These are phyloP conservation scores for Morpho achilles DNA, from an alignment of 2,888 invertebrate species.

Conservation along the genomic window DNA sequence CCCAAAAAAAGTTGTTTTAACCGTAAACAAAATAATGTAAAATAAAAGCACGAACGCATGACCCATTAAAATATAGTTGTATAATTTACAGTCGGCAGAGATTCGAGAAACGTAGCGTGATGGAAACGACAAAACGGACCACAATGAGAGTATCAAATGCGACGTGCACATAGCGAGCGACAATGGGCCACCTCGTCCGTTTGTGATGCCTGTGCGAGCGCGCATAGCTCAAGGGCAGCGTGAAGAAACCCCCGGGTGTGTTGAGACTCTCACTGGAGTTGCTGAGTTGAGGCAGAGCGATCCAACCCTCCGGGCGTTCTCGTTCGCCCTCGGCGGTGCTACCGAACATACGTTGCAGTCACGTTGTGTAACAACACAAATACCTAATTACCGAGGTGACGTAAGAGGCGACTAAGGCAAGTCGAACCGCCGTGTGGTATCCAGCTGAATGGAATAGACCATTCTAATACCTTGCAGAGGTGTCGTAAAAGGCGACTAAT, in stretches of 20 bases:
- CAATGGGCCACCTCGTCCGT: slow-evolving; percentile 85
- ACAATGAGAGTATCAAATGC: slow-evolving; percentile 34
- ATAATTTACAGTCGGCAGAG: too few relatives aligned
- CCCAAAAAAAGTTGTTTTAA: too few relatives aligned
- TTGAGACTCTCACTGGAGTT: slow-evolving; percentile 84
- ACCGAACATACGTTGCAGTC: not conserved
- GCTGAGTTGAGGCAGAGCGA: slow-evolving; percentile 60
- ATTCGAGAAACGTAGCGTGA: slow-evolving; percentile 14
- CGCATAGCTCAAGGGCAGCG: slow-evolving; percentile 87
- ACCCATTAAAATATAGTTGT: too few relatives aligned
- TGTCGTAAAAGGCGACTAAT: too few relatives aligned
- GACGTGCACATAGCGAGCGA: slow-evolving; percentile 62
- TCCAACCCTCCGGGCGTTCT: slow-evolving; percentile 52
- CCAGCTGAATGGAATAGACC: too few relatives aligned
- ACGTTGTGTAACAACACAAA: too few relatives aligned
- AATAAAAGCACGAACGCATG: too few relatives aligned
- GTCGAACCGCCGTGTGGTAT: too few relatives aligned
- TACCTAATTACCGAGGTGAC: too few relatives aligned
- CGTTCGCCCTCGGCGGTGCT: slow-evolving; percentile 43
- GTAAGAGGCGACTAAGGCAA: too few relatives aligned
- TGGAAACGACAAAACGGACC: slow-evolving; percentile 33
- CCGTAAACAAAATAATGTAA: too few relatives aligned
- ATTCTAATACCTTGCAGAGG: too few relatives aligned
- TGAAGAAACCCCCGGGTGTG: slow-evolving; percentile 83
- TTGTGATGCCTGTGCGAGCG: slow-evolving; percentile 88